Conservation (phyloP, 2,888 invertebrate species). For the Agrochola litura region DNA sequence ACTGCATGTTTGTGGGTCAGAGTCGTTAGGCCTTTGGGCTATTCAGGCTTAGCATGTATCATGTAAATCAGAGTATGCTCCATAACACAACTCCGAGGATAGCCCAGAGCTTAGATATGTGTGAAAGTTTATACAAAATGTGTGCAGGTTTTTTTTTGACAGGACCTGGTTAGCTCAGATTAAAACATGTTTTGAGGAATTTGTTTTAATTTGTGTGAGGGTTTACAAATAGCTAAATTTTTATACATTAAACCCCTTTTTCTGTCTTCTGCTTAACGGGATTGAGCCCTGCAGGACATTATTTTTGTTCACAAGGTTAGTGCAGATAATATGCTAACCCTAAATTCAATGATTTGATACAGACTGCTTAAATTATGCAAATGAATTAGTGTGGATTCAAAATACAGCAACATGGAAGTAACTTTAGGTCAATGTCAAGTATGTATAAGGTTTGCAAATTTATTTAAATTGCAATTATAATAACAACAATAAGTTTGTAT, state of each 20-base stretch:
- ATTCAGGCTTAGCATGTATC: background rate
- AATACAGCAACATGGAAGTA: background rate
- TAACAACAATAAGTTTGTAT: background rate
- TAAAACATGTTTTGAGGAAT: background rate
- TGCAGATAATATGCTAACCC: background rate
- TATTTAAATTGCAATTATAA: background rate
- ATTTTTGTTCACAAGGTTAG: background rate
- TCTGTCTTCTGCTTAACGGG: background rate
- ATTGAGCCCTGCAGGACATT: background rate
- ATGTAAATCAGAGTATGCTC: background rate
- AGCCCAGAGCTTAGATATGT: background rate
- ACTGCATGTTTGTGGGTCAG: background rate
- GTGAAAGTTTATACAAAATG: background rate
- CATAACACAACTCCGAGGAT: background rate
- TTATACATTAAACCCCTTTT: background rate
- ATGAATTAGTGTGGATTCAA: background rate
- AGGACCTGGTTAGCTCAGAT: too few relatives aligned
- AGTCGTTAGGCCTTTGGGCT: background rate
- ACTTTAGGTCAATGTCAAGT: background rate
- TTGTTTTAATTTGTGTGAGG: background rate
- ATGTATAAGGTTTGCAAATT: background rate
- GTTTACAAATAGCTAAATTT: background rate
- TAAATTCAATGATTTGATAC: background rate
- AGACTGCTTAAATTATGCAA: conserved; percentile 2
- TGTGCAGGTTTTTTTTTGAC: background rate